Base-by-base conservation (phyloP, 1,140 invertebrate species). In the Cydia amplana region DNA sequence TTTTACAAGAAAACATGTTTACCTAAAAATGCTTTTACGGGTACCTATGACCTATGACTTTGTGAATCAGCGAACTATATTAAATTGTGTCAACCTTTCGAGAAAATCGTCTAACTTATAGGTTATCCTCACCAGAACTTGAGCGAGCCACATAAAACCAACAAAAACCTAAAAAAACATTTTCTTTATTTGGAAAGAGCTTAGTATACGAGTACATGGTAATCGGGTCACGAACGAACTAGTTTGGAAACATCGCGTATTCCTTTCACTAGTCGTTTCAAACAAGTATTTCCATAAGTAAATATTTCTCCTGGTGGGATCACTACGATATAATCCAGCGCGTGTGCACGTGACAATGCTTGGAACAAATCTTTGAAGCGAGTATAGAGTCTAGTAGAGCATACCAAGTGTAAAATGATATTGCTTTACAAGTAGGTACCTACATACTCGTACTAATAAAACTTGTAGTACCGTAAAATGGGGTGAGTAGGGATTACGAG, bases 281-380 rank as follows among this genome's bases (percentile, higher is more conserved):
- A 36, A 28, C 64, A 32, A 67, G 64, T 32, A 67, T 67, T 67
- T 67, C 28, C 64, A 67, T 32, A 67, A 32, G 64, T 67, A 67
- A 67, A 67, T 67, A 67, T 67, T 32, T 67, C n/a, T 67, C 64
- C 25, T 12, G 28, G 14, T 14, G 14, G 12, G 64, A 67, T 67
- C 28, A 36, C 9, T 28, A 32, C 23, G 25, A 16, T 28, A 67
- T 67, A 67, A 67, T 67, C 64, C 28, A 67, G 64, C 12, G 28
- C 36, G 64, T 70, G 12, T 46, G 43, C 43, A 70, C 65, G 65
- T 70, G 65, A 36, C 65, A 70, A 70, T 36, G 65, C 16, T 40
- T 32, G 32, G 28, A 70, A 70, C 28, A 36, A 36, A 70, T 70
- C 32, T 70, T 18, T 18, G 23, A 6, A 32, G 28, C 12, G 25